Percentiles rank a stretch among this genome's conserved stretches.
Evolutionary conservation across 2,797 vertebrate species (phyloP).

Genomic region (Emys orbicularis): DNA sequence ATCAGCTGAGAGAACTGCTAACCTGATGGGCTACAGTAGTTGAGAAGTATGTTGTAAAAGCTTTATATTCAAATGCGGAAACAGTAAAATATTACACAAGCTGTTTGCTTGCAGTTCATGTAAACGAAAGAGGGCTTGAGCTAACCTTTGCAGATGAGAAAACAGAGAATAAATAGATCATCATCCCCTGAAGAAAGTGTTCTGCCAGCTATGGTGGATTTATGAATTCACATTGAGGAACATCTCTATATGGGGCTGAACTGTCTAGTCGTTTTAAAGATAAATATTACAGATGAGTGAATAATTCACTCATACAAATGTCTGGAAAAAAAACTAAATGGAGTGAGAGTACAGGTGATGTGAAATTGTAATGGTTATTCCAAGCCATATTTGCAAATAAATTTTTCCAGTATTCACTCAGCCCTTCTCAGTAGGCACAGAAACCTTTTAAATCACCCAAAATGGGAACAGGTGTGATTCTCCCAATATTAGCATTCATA

Average conservation of each 20-base stretch:
- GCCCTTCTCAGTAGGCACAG: neutral
- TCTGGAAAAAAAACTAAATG: conserved; percentile 68
- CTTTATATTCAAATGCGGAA: conserved; percentile 16
- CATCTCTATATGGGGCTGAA: conserved; percentile 42
- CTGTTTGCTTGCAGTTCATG: conserved; percentile 37
- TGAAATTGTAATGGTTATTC: conserved; percentile 42
- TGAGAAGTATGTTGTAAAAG: neutral
- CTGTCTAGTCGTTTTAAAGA: conserved; percentile 60
- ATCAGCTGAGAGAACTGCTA: conserved; percentile 13
- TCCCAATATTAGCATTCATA: neutral
- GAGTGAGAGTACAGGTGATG: conserved; percentile 52
- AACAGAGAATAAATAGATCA: conserved; percentile 66
- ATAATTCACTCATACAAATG: conserved; percentile 71
- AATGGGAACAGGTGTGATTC: neutral
- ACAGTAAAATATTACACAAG: conserved; percentile 25
- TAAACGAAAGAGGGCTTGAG: conserved; percentile 32
- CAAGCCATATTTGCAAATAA: conserved; percentile 18
- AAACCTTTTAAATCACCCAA: neutral
- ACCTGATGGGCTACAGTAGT: neutral
- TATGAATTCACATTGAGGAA: neutral
- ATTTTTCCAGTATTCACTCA: conserved; percentile 10
- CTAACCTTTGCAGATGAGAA: conserved; percentile 52
- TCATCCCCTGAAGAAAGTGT: conserved; percentile 52
- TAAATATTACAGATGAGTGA: conserved; percentile 74
- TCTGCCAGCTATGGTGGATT: conserved; percentile 44